These are phyloP conservation scores for Drosophila atripex DNA, from an alignment of 2,888 invertebrate genomes.

Conservation along the genomic window DNA sequence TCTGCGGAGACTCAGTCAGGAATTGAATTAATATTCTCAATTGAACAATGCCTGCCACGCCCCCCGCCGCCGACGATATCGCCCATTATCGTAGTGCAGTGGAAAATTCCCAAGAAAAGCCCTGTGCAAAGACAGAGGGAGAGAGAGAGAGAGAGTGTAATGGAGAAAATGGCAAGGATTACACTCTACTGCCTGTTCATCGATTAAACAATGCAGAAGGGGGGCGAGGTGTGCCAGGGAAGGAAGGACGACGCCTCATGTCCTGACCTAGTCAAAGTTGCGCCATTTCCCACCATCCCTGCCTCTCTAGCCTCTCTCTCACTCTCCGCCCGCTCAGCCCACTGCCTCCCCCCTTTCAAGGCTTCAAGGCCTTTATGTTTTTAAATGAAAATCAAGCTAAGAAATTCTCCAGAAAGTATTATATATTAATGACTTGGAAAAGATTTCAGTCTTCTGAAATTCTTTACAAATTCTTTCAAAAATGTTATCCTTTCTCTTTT, in stretches of 20 bases:
- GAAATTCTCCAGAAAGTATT: not conserved
- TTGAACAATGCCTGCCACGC: slow-evolving; percentile 4
- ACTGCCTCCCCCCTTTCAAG: slow-evolving; percentile 5
- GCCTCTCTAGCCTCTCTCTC: slow-evolving; percentile 10
- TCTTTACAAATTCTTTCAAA: not conserved
- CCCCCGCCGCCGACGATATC: not conserved
- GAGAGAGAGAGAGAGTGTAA: not conserved
- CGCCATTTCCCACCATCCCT: not conserved
- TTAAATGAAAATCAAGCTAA: not conserved
- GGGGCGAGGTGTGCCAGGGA: not conserved
- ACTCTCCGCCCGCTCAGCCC: slow-evolving; percentile 8
- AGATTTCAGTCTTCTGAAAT: slow-evolving; percentile 16
- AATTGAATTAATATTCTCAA: slow-evolving; percentile 16
- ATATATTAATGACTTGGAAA: not conserved
- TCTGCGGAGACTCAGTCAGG: slow-evolving; percentile 7
- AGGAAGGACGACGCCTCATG: slow-evolving; percentile 17
- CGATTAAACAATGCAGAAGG: slow-evolving; percentile 62
- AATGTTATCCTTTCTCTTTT: not conserved
- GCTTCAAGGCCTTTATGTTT: not conserved
- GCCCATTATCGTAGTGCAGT: slow-evolving; percentile 27
- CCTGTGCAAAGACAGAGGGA: not conserved
- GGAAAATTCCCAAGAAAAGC: slow-evolving; percentile 67
- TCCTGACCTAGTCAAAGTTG: slow-evolving; percentile 74
- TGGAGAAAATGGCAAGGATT: not conserved
- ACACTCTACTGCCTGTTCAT: slow-evolving; percentile 40